These are phyloP conservation scores for Conger conger DNA, from an alignment of 2,113 vertebrate species.

Conservation along the genomic window DNA sequence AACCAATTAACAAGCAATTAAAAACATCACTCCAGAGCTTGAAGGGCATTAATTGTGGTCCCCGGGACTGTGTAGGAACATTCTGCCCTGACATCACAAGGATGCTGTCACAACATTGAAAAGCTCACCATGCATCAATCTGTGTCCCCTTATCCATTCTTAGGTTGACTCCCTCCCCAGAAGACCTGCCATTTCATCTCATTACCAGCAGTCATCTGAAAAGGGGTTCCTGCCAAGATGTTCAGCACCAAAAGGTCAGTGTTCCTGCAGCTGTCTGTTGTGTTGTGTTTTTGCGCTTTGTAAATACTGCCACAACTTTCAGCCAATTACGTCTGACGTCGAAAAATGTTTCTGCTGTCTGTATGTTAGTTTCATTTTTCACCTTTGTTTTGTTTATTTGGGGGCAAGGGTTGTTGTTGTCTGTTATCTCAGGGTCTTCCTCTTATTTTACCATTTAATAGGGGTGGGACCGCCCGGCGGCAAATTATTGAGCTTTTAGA, in stretches of 20 bases:
- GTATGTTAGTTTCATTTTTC: background rate
- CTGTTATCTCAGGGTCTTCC: too few relatives aligned
- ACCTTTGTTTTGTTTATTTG: background rate
- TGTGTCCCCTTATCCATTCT: slow-evolving; percentile 32
- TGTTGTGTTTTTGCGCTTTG: slow-evolving; percentile 37
- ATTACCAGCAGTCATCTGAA: slow-evolving; percentile 53
- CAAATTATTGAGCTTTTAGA: too few relatives aligned
- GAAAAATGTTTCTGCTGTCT: background rate
- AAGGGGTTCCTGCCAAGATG: slow-evolving; percentile 72
- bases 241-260: slow-evolving; percentile 91
- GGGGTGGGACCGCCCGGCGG: too few relatives aligned
- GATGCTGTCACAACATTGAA: slow-evolving; percentile 42
- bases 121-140: slow-evolving; percentile 50
- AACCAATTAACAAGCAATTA: too few relatives aligned
- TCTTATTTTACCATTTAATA: too few relatives aligned
- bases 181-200: slow-evolving; percentile 54
- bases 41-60: slow-evolving; percentile 43
- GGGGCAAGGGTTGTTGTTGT: too few relatives aligned
- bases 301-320: slow-evolving; percentile 18
- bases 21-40: background rate
- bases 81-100: slow-evolving; percentile 32
- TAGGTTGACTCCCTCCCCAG: slow-evolving; percentile 46
- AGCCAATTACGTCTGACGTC: background rate
- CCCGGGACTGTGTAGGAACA: slow-evolving; percentile 20
- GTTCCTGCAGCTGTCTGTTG: slow-evolving; percentile 51